Conservation (phyloP, 2,797 vertebrate species). For the Pempheris klunzingeri region DNA sequence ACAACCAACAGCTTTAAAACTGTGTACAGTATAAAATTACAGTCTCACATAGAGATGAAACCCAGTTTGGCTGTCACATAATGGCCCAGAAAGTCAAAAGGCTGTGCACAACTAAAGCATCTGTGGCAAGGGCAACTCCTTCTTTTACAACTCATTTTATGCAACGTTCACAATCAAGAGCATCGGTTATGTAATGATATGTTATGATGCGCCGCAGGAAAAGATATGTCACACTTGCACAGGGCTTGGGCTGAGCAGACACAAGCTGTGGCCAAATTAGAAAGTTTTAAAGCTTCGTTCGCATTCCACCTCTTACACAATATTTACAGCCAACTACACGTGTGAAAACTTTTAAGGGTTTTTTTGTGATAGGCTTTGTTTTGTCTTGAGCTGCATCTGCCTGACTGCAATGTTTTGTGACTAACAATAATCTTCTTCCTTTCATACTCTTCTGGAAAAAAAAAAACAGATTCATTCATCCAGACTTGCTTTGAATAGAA, state of each 20-base stretch:
- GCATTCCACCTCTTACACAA: slow-evolving; percentile 34
- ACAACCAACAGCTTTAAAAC: slow-evolving; percentile 64
- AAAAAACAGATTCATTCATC: slow-evolving; percentile 14
- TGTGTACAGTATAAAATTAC: slow-evolving; percentile 79
- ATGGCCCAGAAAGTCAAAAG: slow-evolving; percentile 59
- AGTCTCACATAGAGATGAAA: slow-evolving; percentile 70
- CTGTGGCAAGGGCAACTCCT: slow-evolving; percentile 34
- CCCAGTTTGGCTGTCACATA: slow-evolving; percentile 55
- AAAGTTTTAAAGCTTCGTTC: slow-evolving; percentile 47
- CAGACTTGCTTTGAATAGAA: slow-evolving; percentile 13
- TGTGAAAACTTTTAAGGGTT: slow-evolving; percentile 8
- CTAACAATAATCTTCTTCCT: not conserved
- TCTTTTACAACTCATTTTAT: slow-evolving; percentile 46
- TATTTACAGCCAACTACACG: slow-evolving; percentile 15
- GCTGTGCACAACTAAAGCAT: slow-evolving; percentile 45
- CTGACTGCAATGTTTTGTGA: not conserved
- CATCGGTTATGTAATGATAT: slow-evolving; percentile 65
- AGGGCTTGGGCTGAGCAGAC: slow-evolving; percentile 8
- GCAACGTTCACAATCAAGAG: slow-evolving; percentile 40
- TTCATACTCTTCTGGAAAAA: not conserved
- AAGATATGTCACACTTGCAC: slow-evolving; percentile 29
- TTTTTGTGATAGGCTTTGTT: slow-evolving; percentile 28
- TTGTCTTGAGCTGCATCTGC: slow-evolving; percentile 23
- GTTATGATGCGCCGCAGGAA: slow-evolving; percentile 19
- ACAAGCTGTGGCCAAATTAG: slow-evolving; percentile 27